A percentile compares a stretch with the other conserved stretches of the same genome.
Evolutionary conservation across 2,888 invertebrate species (phyloP).

Genomic region (Coecobrya sp.): DNA sequence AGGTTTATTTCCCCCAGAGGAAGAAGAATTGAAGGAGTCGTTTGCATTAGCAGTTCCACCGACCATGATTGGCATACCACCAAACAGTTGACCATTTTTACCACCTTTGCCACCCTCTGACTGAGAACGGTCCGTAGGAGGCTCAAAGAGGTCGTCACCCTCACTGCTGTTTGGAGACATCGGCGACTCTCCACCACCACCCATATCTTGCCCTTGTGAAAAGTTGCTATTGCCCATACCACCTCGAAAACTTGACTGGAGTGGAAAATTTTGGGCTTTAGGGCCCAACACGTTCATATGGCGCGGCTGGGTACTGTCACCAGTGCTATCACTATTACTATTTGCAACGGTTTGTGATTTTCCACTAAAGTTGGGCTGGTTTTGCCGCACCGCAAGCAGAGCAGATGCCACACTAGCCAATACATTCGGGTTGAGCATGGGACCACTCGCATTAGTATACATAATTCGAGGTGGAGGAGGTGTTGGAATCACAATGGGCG

Average conservation of each 20-base stretch:
- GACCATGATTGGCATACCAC: background rate
- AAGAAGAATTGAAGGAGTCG: constrained; percentile 29
- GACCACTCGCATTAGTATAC: background rate
- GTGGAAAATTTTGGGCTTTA: constrained; percentile 25
- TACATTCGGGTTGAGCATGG: constrained; percentile 75
- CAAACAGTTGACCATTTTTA: constrained; percentile 61
- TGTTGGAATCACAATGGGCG: constrained; percentile 80
- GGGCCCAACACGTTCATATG: constrained; percentile 32
- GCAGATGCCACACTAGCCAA: constrained; percentile 84
- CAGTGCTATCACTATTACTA: constrained; percentile 24
- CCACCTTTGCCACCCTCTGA: constrained; percentile 68
- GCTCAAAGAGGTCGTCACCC: constrained; percentile 95
- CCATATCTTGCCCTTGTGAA: constrained; percentile 44
- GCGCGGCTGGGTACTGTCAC: constrained; percentile 35
- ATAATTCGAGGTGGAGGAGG: constrained; percentile 73
- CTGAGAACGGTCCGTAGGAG: constrained; percentile 88
- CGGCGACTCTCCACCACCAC: constrained; percentile 89
- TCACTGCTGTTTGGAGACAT: constrained; percentile 96
- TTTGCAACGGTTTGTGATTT: constrained; percentile 2
- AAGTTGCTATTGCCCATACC: constrained; percentile 16
- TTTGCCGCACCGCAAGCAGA: constrained; percentile 65
- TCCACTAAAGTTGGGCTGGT: constrained; percentile 61
- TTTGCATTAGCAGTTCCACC: constrained; percentile 20
- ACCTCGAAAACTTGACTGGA: constrained; percentile 53
- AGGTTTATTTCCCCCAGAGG: constrained; percentile 50